Base-by-base conservation (phyloP, 92 coral and sea anemone species). In the Parazoanthus darwini region DNA sequence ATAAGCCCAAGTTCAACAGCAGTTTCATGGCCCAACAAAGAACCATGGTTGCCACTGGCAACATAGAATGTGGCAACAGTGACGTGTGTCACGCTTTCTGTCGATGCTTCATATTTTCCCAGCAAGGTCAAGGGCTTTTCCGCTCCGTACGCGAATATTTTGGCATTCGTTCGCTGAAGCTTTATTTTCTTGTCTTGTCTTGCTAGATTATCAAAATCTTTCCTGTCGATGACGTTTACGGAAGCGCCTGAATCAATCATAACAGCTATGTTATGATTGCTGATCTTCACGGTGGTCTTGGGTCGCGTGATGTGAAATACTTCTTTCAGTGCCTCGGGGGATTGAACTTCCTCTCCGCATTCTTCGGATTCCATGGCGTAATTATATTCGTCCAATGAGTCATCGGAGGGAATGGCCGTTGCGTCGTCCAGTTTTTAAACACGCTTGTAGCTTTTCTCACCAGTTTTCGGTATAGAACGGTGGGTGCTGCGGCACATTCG, bases 141-240 rank as follows among this genome's bases (percentile, higher is more conserved):
- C 29, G 84, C 83, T 36, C 88, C 88, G 54, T 89, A 89, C 26
- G 91, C 82, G 56, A 82, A 82, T 66, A 81, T 82, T 48, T 81
- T 22, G 67, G 82, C 78, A 6, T 63, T 71, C 54, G 91, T 81
- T 70, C 39, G 50, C 39, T 80, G 87, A 29, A 88, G 86, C 50
- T 48, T 67, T 20, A 81, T 70, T 3, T 73, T 66, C 3, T 9
- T 33, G 74, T 88, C 81, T n/a, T n/a, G n/a, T n/a, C n/a, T n/a
- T n/a, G n/a, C n/a, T n/a, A n/a, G n/a, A n/a, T n/a, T n/a, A 9
- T 50, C 48, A 43, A 43, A 43, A 43, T 43, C 48, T 43, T 43
- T 43, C 48, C 48, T 43, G 48, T 43, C 48, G 48, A 43, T 43
- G 48, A 43, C 48, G 48, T 43, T 43, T 43, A 43, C 48, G 48